These are phyloP conservation scores for Nephrotoma guestfalica DNA, from an alignment of 2,888 invertebrate species.

Conservation along the genomic window DNA sequence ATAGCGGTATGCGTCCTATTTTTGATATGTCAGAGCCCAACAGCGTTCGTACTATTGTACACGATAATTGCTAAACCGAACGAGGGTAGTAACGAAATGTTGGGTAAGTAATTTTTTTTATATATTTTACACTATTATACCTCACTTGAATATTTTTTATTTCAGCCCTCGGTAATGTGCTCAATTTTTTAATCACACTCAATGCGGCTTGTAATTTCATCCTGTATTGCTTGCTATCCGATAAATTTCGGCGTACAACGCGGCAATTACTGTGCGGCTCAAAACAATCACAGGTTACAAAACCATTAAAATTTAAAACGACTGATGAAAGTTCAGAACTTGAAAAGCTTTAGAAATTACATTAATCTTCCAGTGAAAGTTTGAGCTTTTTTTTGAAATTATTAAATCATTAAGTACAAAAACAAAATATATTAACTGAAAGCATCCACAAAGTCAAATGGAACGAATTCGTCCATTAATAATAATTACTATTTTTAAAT, in stretches of 20 bases:
- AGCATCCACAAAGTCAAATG: too few relatives aligned
- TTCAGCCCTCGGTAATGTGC: conserved; percentile 49
- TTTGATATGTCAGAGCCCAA: conserved; percentile 57
- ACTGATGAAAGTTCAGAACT: not conserved
- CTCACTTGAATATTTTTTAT: not conserved
- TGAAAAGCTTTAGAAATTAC: not conserved
- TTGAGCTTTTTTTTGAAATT: too few relatives aligned
- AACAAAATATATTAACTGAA: not conserved
- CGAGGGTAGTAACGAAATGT: conserved; percentile 14
- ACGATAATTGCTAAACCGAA: conserved; percentile 21
- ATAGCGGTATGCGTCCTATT: conserved; percentile 63
- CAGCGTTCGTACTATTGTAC: conserved; percentile 41
- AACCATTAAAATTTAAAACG: not conserved
- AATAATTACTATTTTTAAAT: too few relatives aligned
- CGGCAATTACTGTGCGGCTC: conserved; percentile 28
- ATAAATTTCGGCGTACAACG: conserved; percentile 51
- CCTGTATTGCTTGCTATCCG: conserved; percentile 60
- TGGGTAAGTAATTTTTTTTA: not conserved
- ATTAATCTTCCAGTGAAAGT: not conserved
- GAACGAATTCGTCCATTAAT: not conserved
- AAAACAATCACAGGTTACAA: conserved; percentile 13
- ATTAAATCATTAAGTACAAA: not conserved
- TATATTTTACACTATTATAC: not conserved
- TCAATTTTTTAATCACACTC: conserved; percentile 52
- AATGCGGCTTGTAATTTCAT: conserved; percentile 67